Evolutionary conservation across 2,888 invertebrate species (phyloP), one percentile per base, ranked within the genome.

Genomic region (Archips crataeganus): DNA sequence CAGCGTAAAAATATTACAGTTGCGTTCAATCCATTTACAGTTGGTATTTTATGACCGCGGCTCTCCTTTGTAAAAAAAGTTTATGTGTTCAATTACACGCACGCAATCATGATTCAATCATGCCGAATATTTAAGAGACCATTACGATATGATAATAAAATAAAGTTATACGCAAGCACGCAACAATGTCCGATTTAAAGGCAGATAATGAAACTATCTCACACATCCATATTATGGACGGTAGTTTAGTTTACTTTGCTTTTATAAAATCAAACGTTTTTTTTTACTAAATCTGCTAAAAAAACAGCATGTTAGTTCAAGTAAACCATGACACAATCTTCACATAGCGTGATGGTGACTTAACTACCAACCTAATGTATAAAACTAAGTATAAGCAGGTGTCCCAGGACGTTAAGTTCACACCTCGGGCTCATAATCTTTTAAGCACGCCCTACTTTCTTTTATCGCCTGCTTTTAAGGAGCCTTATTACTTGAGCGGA

Each of bases 21-120:
- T 77, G 70, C 59, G 67, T 78, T 81, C 78, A 76, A 78, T 77
- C 45, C 47, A 49, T 47, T 59, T 77, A 75, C 78, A 73, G 73
- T 76, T 75, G 75, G 76, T 75, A 76, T 76, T 82, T 82, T 81
- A 79, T 76, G 77, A 69, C 70, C 76, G 75, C 84, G 81, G 82
- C 83, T 80, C 82, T 80, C 80, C 80, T 86, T 84, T 80, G 79
- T 75, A 77, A 79, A 77, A 76, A 75, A 77, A 81, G 82, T 80
- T 82, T 83, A 87, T 82, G 79, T 77, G 79, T 81, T 81, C 84
- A 85, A 88, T 90, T 87, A 87, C 80, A 78, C 74, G 82, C 87
- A 86, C 82, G 86, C 87, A 84, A 87, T 78, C 79, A 82, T 82
- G 32, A 57, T 57, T 57, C 57, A 57, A 57, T 57, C 57, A 32